A percentile compares a stretch with the other conserved stretches of the same genome.
phyloP scores from a whole-genome alignment of 2,888 invertebrate species.

The Monoplex corrugatus region DNA sequence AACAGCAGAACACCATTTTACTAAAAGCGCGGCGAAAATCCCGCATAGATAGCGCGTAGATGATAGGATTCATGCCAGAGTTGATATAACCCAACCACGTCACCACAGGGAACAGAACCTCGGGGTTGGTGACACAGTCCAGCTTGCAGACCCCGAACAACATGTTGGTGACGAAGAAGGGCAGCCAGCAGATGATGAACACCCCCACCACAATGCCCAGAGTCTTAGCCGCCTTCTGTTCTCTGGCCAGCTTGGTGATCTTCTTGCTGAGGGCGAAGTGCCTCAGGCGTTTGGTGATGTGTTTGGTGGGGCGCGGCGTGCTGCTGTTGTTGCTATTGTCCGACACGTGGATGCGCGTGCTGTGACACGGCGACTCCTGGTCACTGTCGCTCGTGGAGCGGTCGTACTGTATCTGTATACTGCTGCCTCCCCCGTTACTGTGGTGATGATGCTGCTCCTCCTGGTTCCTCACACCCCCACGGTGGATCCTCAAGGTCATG shows the following conservation, averaged over 20 bases:
- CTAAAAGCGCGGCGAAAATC: constrained; percentile 95
- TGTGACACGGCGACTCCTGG: constrained; percentile 66
- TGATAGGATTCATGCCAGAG: constrained; percentile 87
- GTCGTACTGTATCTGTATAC: constrained; percentile 55
- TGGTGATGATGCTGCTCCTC: constrained; percentile 51
- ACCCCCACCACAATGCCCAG: constrained; percentile 98
- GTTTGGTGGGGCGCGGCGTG: constrained; percentile 49
- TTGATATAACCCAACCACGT: constrained; percentile 82
- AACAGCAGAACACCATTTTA: constrained; percentile 89
- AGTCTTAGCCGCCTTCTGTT: constrained; percentile 98
- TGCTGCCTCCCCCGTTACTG: constrained; percentile 82
- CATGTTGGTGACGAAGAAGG: constrained; percentile 97
- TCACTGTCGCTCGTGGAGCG: constrained; percentile 71
- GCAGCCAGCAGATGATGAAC: constrained; percentile 98
- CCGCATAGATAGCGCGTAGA: constrained; percentile 98
- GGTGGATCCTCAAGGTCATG: constrained; percentile 94
- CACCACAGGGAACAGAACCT: constrained; percentile 78
- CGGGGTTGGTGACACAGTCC: constrained; percentile 81
- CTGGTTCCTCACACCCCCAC: constrained; percentile 86
- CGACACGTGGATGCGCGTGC: constrained; percentile 52
- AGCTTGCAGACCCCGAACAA: constrained; percentile 92
- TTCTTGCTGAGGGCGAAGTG: constrained; percentile 95
- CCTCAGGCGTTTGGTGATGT: constrained; percentile 72
- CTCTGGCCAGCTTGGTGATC: constrained; percentile 96
- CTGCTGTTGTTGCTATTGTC: constrained; percentile 45